Evolutionary conservation across 1,140 invertebrate genomes (phyloP).

Genomic region (Hypothenemus hampei): DNA sequence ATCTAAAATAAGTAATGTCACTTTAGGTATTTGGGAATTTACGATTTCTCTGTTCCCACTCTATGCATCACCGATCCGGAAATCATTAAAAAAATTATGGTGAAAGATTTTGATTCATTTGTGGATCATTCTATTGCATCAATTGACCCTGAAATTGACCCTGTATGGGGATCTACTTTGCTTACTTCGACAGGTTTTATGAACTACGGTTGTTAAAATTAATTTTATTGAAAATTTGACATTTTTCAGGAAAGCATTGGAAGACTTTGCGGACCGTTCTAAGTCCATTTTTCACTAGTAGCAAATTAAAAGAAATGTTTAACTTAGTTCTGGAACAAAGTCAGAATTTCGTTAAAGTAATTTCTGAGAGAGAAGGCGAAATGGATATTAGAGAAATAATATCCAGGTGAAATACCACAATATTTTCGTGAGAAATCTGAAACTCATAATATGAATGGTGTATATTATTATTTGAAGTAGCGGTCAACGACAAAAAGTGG

Average conservation of each 20-base stretch:
- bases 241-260: not conserved
- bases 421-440: too few species aligned
- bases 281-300: not conserved
- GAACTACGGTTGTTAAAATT: not conserved
- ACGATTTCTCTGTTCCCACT: constrained; percentile 49
- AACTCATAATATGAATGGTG: too few species aligned
- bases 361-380: too few species aligned
- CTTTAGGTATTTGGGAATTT: constrained; percentile 22
- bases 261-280: not conserved
- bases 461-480: too few species aligned
- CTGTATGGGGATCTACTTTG: not conserved
- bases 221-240: not conserved
- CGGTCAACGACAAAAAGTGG: too few species aligned
- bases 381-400: not conserved
- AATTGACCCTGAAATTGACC: not conserved
- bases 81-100: constrained; percentile 36
- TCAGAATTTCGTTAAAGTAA: not conserved
- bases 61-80: constrained; percentile 55
- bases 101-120: constrained; percentile 47
- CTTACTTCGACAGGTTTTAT: not conserved
- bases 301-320: not conserved
- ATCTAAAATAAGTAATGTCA: not conserved
- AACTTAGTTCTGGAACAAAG: not conserved
- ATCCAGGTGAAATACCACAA: too few species aligned
- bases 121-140: constrained; percentile 34